Evolutionary conservation across 2,113 vertebrate species (phyloP), one percentile per base, ranked within the genome.

Genomic region (Saccopteryx leptura): DNA sequence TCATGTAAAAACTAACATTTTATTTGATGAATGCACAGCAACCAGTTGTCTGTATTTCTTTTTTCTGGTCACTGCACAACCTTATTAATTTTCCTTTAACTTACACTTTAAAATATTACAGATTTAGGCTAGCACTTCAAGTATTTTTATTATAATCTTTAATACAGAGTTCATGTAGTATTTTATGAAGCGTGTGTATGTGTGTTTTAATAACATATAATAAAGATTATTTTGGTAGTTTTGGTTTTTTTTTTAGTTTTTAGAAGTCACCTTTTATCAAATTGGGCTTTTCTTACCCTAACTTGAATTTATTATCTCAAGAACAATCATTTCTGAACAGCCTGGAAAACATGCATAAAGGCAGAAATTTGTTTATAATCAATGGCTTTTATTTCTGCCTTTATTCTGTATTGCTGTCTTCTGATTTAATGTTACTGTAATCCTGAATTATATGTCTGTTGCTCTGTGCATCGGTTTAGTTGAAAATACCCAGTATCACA

Each of bases 361-460:
- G 23, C 46, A 90, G 69, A 94, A 68, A 79, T 39, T 60, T 84
- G 2, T 83, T 66, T 21, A 74, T 2, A 54, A 6, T 48, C 14
- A 75, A 39, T 58, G 33, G 14, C 75, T 89, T 87, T 90, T 87
- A 82, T 72, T 92, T 92, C 39, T 95, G 10, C 2, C 4, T 90
- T 31, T 74, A 48, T 7, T 86, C 90, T 54, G 52, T 91, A 19
- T 46, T 79, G 63, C 6, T 65, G 0, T 56, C 5, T 87, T 86
- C n/a, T 79, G n/a, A 72, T 66, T 39, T 46, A 28, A 50, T n/a
- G 24, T 56, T 26, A 46, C 52, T 82, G 0, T 61, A 52, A 39
- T 50, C 1, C 21, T 94, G 39, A 1, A 84, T 82, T 87, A 28
- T 69, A 21, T 48, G 15, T 54, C n/a, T 78, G 19, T 86, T 56